A percentile compares a stretch with the other conserved stretches of the same genome.
Conservation (phyloP, 2,113 vertebrate genomes). For the Cyprinodon variegatus region DNA sequence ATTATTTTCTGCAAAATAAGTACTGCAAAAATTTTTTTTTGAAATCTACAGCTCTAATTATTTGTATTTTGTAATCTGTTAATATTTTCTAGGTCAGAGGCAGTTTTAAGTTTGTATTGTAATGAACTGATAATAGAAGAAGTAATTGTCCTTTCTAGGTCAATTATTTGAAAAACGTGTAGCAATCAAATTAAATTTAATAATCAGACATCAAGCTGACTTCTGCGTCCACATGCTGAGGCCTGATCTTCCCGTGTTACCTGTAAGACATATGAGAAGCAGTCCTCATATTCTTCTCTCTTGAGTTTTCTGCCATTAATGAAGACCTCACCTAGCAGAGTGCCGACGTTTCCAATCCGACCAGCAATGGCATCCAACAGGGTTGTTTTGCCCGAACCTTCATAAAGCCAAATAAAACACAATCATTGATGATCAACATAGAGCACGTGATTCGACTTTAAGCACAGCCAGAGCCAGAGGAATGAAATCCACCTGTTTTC, state of each 20-base stretch:
- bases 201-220: neutral
- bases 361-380: slow-evolving; percentile 91
- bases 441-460: too few relatives aligned
- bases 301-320: slow-evolving; percentile 87
- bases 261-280: slow-evolving; percentile 95
- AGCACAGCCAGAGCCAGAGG: neutral
- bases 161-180: too few relatives aligned
- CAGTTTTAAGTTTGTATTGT: neutral
- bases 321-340: slow-evolving; percentile 84
- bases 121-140: neutral
- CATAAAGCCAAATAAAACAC: neutral
- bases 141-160: too few relatives aligned
- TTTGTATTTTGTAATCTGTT: neutral
- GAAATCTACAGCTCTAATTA: neutral
- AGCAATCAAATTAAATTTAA: neutral
- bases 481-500: neutral
- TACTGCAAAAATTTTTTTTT: too few relatives aligned
- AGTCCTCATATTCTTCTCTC: slow-evolving; percentile 89
- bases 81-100: too few relatives aligned
- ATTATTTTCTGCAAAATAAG: too few relatives aligned
- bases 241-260: slow-evolving; percentile 65
- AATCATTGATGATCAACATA: neutral
- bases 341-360: slow-evolving; percentile 80
- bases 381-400: slow-evolving; percentile 95
- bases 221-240: neutral